These are phyloP conservation scores for Cacatua alba DNA, from an alignment of 2,113 vertebrate genomes.

Conservation along the genomic window DNA sequence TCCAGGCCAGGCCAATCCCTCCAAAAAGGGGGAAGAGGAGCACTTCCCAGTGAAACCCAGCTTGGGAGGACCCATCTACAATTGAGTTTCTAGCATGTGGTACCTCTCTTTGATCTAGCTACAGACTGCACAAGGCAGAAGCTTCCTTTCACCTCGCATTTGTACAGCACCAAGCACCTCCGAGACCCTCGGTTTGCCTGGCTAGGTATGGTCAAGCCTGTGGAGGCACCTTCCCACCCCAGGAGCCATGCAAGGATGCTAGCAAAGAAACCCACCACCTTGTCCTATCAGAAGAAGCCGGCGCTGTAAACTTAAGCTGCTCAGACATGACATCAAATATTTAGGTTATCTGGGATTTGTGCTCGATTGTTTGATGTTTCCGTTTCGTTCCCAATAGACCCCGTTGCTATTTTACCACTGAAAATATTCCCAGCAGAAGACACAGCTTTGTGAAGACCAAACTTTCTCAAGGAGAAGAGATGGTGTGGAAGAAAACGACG, in stretches of 20 bases:
- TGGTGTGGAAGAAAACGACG: background rate
- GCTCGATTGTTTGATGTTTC: constrained; percentile 58
- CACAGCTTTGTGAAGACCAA: background rate
- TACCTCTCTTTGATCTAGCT: background rate
- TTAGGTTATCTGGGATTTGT: constrained; percentile 62
- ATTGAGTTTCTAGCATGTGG: accelerated
- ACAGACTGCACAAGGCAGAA: accelerated
- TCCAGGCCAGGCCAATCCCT: background rate
- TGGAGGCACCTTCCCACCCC: background rate
- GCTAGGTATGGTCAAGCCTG: background rate
- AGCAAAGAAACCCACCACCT: background rate
- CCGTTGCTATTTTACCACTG: constrained; percentile 18
- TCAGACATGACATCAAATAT: constrained; percentile 63
- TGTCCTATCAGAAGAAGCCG: background rate
- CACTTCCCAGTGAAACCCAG: background rate
- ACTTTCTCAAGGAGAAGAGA: constrained; percentile 18
- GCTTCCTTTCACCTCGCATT: background rate
- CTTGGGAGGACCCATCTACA: background rate
- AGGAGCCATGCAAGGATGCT: background rate
- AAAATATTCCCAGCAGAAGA: constrained; percentile 50
- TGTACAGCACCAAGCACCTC: background rate
- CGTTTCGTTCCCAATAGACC: constrained; percentile 12
- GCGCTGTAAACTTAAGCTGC: constrained; percentile 30
- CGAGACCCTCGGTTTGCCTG: background rate
- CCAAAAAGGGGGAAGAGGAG: background rate